Base-by-base conservation (phyloP, 1,140 invertebrate species). In the Drosophila eugracilis region DNA sequence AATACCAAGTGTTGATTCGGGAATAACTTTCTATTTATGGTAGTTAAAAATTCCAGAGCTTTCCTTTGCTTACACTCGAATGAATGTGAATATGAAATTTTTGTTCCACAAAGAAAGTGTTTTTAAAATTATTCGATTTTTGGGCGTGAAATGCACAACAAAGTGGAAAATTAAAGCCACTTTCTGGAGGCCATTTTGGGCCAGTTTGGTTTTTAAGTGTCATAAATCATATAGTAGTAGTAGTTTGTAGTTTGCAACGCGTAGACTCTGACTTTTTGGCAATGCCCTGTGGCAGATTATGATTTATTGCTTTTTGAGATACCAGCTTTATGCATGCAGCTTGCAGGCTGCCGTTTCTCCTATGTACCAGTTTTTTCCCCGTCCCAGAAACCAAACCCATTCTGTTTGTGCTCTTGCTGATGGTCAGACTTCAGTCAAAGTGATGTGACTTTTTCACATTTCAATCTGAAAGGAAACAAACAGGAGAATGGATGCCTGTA, bases 251-350 rank as follows among this genome's bases (percentile, higher is more conserved):
- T 47, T 34, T 39, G 10, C 14, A 10, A 14, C 34, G 15, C 19
- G 26, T 4, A 10, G 24, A 26, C 24, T 45, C 22, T 45, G 39
- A 44, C 30, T 50, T 53, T 48, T 44, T 42, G 44, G 26, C 55
- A 12, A 72, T 72, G 45, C 39, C 28, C 22, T 52, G 44, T 47
- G 67, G 39, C 45, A 72, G 52, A 49, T 60, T 72, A 50, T 72
- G 67, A 72, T 72, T 60, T 72, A 72, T 72, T 17, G 15, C 39
- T 24, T 15, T 69, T 17, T 4, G 7, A 28, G 36, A 7, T 39
- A 30, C 12, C 12, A 7, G 41, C 1, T 44, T 14, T 19, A 9
- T n/a, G 10, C 4, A 19, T 39, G 15, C 21, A 45, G 24, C n/a
- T 28, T 44, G n/a, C n/a, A 28, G 44, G 2, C 12, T 15, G n/a